Evolutionary conservation across 2,888 invertebrate genomes (phyloP), one percentile per base, ranked within the genome.

Genomic region (Oxyscelio sp.): DNA sequence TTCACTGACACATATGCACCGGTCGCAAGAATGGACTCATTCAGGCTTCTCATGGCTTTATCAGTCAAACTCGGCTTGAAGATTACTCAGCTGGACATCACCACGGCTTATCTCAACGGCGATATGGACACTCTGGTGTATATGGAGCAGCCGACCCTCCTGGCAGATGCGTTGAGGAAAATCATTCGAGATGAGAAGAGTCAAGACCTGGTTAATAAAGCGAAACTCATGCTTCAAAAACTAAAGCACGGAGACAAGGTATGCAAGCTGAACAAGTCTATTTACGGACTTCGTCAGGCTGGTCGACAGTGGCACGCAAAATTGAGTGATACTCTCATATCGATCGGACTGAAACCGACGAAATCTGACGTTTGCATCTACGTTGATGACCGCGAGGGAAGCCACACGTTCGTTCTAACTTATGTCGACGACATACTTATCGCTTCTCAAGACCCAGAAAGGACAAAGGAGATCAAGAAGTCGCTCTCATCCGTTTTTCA

Each of bases 261-360:
- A 34, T 34, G 34, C 34, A 34, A 34, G 34, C 27, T 27, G 27
- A 27, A 27, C 27, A 27, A 27, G 27, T 27, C 27, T 27, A 27
- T 27, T 27, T n/a, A n/a, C n/a, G n/a, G n/a, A n/a, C n/a, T n/a
- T n/a, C n/a, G n/a, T n/a, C n/a, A n/a, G n/a, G n/a, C 17, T 8
- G 48, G 48, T 4, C 48, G 48, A 48, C 48, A 48, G 15, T 48
- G 48, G 48, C 48, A 48, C 48, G 15, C 48, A 2, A 48, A 48
- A 19, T 48, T 48, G 48, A 17, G 17, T 8, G 48, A 48, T 15
- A 48, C 15, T 9, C 48, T 48, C 48, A 48, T n/a, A 19, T 48
- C 48, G 8, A 19, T 3, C 8, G 48, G 48, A 48, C 48, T 48
- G 9, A 48, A 9, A 48, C 48, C 48, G 19, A 48, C 48, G 48